Conservation (phyloP, 2,797 vertebrate species). For the Pantherophis alleghaniensis region DNA sequence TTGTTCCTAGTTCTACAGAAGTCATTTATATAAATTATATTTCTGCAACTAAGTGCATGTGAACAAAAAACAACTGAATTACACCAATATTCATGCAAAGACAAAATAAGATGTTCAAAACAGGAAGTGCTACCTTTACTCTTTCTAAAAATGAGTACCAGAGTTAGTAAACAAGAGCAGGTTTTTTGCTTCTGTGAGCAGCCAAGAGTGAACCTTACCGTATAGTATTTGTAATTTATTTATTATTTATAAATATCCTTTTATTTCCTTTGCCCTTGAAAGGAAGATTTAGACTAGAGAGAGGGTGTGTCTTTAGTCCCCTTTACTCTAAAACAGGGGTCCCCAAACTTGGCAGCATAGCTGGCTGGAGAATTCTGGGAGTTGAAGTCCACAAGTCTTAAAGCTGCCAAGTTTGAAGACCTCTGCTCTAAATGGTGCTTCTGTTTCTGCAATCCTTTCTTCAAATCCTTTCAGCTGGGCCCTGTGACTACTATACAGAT, state of each 20-base stretch:
- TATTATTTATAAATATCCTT: neutral
- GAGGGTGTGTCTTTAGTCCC: neutral
- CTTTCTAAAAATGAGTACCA: neutral
- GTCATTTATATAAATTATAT: neutral
- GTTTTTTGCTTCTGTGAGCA: neutral
- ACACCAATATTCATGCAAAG: neutral
- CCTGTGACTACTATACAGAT: constrained; percentile 91
- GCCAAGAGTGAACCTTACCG: neutral
- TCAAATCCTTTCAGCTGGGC: constrained; percentile 77
- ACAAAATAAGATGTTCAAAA: neutral
- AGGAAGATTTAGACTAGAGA: too few relatives aligned
- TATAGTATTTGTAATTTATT: neutral
- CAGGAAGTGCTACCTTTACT: neutral
- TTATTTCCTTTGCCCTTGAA: neutral
- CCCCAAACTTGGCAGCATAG: too few relatives aligned
- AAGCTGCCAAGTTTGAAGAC: too few relatives aligned
- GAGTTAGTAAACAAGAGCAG: neutral
- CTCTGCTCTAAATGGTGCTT: neutral
- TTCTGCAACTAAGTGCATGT: neutral
- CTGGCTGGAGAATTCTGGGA: too few relatives aligned
- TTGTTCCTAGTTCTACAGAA: neutral
- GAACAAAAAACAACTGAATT: neutral
- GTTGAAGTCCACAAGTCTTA: too few relatives aligned
- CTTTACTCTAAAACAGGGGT: too few relatives aligned
- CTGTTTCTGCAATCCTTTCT: constrained; percentile 28